A percentile compares a stretch with the other conserved stretches of the same genome.
phyloP scores from a whole-genome alignment of 2,888 invertebrate genomes.

The Epicampocera succincta region DNA sequence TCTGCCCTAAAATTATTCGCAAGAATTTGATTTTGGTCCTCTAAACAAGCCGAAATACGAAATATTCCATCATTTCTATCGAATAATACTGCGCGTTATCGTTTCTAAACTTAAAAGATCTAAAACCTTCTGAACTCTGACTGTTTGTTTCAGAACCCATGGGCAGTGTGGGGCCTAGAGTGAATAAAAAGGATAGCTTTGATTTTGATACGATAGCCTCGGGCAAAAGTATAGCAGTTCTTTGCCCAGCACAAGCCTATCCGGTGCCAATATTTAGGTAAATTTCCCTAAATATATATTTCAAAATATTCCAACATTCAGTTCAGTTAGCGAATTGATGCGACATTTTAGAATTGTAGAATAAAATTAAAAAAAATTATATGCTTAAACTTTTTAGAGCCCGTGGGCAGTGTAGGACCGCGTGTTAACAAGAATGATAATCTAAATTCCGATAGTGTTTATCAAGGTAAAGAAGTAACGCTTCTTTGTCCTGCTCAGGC shows the following conservation, averaged over 20 bases:
- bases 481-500: conserved; percentile 86
- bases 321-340: background rate
- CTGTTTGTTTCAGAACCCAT: conserved; percentile 80
- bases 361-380: no score
- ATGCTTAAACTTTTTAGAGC: conserved; percentile 75
- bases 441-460: conserved; percentile 85
- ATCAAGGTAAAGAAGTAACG: conserved; percentile 83
- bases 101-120: no score
- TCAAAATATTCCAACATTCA: conserved; percentile 67
- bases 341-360: no score
- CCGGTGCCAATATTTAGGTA: conserved; percentile 83
- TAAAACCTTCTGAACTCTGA: background rate
- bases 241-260: conserved; percentile 86
- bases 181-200: conserved; percentile 86
- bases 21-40: no score
- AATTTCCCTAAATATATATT: conserved; percentile 80
- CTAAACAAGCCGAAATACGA: no score
- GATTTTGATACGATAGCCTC: conserved; percentile 85
- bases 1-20: no score
- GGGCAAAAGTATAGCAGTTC: conserved; percentile 81
- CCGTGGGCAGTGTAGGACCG: conserved; percentile 81
- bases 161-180: conserved; percentile 84
- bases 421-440: conserved; percentile 88
- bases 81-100: no score
- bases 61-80: no score